Conservation (phyloP, 2,797 vertebrate genomes). For the Mareca strepera region DNA sequence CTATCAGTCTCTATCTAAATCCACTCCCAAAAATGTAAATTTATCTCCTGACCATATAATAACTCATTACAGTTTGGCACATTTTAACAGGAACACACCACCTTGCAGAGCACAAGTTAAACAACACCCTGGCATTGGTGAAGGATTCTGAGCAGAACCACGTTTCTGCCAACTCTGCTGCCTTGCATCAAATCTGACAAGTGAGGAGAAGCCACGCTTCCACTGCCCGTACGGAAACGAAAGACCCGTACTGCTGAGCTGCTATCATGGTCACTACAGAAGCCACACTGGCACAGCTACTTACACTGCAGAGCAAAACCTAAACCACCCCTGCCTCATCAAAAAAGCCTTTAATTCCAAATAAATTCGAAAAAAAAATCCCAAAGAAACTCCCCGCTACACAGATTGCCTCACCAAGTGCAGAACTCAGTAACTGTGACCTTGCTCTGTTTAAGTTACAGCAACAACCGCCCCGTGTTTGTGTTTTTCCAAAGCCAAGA, state of each 20-base stretch:
- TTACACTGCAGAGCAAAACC: background rate
- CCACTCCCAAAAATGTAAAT: background rate
- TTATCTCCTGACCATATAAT: slow-evolving; percentile 4
- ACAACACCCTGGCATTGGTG: slow-evolving; percentile 20
- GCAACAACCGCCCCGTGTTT: background rate
- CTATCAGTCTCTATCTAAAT: background rate
- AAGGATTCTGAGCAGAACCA: background rate
- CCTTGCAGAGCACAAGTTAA: slow-evolving; percentile 34
- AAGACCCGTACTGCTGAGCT: background rate
- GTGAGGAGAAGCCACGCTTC: background rate
- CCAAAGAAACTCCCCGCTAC: background rate
- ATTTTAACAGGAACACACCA: slow-evolving; percentile 15
- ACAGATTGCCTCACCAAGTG: background rate
- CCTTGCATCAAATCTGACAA: slow-evolving; percentile 49
- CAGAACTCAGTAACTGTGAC: background rate
- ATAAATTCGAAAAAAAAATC: background rate
- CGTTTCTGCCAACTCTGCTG: slow-evolving; percentile 29
- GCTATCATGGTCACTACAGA: background rate
- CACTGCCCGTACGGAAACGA: slow-evolving; percentile 1
- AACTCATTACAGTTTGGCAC: slow-evolving; percentile 31
- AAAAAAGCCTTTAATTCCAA: background rate
- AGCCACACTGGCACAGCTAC: background rate
- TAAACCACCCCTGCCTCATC: background rate
- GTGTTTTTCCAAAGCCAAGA: background rate
- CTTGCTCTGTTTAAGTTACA: background rate